Conservation (phyloP, 2,888 invertebrate species). For the Meganola albula region DNA sequence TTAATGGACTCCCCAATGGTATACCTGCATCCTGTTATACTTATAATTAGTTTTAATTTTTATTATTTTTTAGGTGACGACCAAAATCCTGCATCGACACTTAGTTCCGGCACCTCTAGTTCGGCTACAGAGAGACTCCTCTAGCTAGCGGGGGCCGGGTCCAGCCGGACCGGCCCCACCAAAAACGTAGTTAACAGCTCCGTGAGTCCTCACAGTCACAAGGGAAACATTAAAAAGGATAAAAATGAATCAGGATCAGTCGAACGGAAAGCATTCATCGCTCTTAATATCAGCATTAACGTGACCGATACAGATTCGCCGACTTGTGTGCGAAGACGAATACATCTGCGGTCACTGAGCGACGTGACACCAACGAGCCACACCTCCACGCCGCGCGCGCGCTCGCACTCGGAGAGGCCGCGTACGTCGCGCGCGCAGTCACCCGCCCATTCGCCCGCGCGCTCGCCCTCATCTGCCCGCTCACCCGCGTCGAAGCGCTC, state of each 20-base stretch:
- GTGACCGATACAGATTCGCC: slow-evolving; percentile 67
- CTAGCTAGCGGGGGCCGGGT: slow-evolving; percentile 84
- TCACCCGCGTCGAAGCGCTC: slow-evolving; percentile 35
- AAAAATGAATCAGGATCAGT: slow-evolving; percentile 33
- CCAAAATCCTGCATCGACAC: slow-evolving; percentile 75
- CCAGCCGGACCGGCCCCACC: slow-evolving; percentile 73
- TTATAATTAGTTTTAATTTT: no score
- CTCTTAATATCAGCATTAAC: slow-evolving; percentile 63
- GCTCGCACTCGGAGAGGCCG: slow-evolving; percentile 63
- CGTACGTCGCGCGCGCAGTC: slow-evolving; percentile 41
- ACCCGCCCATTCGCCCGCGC: slow-evolving; percentile 26
- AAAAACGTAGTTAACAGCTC: slow-evolving; percentile 52
- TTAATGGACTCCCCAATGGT: no score
- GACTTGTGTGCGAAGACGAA: slow-evolving; percentile 55
- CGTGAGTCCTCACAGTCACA: slow-evolving; percentile 41
- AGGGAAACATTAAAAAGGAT: slow-evolving; percentile 36
- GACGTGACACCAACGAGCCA: slow-evolving; percentile 66
- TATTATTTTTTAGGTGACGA: slow-evolving; percentile 66
- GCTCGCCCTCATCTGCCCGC: slow-evolving; percentile 23
- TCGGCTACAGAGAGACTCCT: slow-evolving; percentile 86
- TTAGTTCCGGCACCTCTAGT: slow-evolving; percentile 82
- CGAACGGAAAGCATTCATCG: slow-evolving; percentile 32
- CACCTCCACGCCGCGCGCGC: slow-evolving; percentile 52
- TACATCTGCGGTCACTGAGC: slow-evolving; percentile 67
- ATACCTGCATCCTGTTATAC: no score